A percentile compares a stretch with the other conserved stretches of the same genome.
These are phyloP conservation scores for Dolomedes plantarius DNA, from an alignment of 2,888 invertebrate genomes.

Conservation along the genomic window DNA sequence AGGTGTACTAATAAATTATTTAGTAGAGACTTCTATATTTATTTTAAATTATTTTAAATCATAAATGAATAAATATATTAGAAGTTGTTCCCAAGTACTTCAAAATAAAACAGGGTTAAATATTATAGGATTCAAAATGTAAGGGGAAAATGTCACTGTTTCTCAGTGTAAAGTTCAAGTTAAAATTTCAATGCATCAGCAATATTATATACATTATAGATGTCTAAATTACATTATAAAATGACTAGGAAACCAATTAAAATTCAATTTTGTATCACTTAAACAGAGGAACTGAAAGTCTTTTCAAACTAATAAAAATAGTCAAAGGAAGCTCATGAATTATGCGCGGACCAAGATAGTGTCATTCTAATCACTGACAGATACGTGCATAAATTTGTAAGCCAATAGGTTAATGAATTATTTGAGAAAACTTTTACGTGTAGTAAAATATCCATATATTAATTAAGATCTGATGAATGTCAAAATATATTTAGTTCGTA, in stretches of 20 bases:
- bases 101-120: too few relatives aligned
- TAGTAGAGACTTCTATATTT: too few relatives aligned
- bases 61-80: too few relatives aligned
- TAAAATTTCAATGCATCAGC: background rate
- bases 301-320: background rate
- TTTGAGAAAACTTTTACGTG: background rate
- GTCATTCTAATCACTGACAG: slow-evolving; percentile 2
- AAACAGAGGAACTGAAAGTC: background rate
- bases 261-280: background rate
- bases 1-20: too few relatives aligned
- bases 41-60: too few relatives aligned
- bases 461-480: background rate
- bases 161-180: too few relatives aligned
- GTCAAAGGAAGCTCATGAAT: background rate
- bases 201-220: too few relatives aligned
- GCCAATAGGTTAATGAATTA: slow-evolving; percentile 6
- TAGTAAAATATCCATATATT: background rate
- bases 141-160: too few relatives aligned
- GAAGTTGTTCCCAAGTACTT: too few relatives aligned
- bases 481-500: background rate
- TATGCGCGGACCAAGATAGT: background rate
- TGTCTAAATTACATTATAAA: too few relatives aligned
- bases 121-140: too few relatives aligned
- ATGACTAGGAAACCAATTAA: background rate
- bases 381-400: slow-evolving; percentile 1